Percentiles rank a stretch among this genome's conserved stretches.
Evolutionary conservation across 1,140 invertebrate genomes (phyloP).

Genomic region (Epicauta chinensis): DNA sequence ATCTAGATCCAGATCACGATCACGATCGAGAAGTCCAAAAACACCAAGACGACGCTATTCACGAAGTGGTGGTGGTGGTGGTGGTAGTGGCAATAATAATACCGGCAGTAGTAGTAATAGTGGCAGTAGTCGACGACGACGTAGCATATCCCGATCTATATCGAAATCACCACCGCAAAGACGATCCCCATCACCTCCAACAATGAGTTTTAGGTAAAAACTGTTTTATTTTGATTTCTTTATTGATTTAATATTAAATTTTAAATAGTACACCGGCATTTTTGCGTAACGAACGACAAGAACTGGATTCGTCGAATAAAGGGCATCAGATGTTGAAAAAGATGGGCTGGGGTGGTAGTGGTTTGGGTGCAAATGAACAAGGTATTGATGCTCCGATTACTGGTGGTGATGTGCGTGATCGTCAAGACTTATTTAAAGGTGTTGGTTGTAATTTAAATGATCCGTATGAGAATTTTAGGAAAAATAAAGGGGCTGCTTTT

Average conservation of each 20-base stretch:
- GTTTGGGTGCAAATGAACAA: slow-evolving; percentile 86
- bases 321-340: slow-evolving; percentile 92
- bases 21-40: slow-evolving; percentile 37
- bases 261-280: slow-evolving; percentile 22
- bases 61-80: slow-evolving; percentile 8
- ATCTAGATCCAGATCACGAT: slow-evolving; percentile 40
- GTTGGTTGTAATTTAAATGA: slow-evolving; percentile 86
- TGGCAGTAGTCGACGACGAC: slow-evolving; percentile 22
- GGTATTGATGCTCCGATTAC: slow-evolving; percentile 92
- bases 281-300: slow-evolving; percentile 39
- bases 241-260: background rate
- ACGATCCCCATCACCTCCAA: slow-evolving; percentile 44
- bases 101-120: background rate
- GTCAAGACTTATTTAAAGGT: slow-evolving; percentile 87
- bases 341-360: slow-evolving; percentile 88
- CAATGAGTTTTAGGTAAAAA: slow-evolving; percentile 28
- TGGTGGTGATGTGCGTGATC: slow-evolving; percentile 85
- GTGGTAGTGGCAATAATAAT: background rate
- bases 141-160: slow-evolving; percentile 48
- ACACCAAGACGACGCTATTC: slow-evolving; percentile 14
- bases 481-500: slow-evolving; percentile 93
- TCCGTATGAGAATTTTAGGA: slow-evolving; percentile 95
- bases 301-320: slow-evolving; percentile 83
- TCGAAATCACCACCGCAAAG: slow-evolving; percentile 49
- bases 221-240: background rate